Percentiles rank a stretch among this genome's conserved stretches.
Conservation (phyloP, 2,797 vertebrate species). For the Pseudochirops corinnae region DNA sequence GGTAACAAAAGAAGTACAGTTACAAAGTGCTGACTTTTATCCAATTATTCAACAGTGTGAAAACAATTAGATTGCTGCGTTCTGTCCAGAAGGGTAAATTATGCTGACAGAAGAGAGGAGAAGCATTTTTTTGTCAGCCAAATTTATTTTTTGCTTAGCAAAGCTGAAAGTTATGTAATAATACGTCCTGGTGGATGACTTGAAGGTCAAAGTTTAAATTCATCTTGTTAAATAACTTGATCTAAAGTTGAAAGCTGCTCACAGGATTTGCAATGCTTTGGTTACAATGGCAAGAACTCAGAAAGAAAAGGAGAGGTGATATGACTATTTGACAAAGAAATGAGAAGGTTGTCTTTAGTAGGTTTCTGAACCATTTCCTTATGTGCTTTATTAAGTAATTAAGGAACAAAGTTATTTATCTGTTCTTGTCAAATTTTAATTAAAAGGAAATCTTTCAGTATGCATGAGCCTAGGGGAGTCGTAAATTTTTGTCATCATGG, state of each 20-base stretch:
- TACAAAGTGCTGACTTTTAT: conserved; percentile 37
- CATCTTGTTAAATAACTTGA: conserved; percentile 47
- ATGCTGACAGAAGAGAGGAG: conserved; percentile 41
- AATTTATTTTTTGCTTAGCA: conserved; percentile 66
- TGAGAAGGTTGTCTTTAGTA: conserved; percentile 17
- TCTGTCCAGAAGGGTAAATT: conserved; percentile 57
- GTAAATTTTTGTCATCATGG: conserved; percentile 52
- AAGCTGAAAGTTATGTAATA: conserved; percentile 25
- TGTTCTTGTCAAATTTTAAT: conserved; percentile 49
- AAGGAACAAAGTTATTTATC: conserved; percentile 8
- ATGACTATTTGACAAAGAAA: not conserved
- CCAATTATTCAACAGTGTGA: not conserved
- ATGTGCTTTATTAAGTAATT: conserved; percentile 11
- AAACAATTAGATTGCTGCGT: conserved; percentile 52
- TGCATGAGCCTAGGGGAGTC: not conserved
- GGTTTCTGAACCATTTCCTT: conserved; percentile 30
- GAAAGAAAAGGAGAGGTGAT: not conserved
- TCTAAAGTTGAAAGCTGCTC: not conserved
- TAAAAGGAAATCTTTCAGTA: conserved; percentile 38
- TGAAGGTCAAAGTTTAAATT: conserved; percentile 46
- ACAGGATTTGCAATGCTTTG: not conserved
- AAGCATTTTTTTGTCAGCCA: conserved; percentile 51
- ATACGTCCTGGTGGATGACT: conserved; percentile 27
- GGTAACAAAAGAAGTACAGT: conserved; percentile 33
- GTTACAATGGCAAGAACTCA: conserved; percentile 18